Percentiles rank a stretch among this genome's conserved stretches.
phyloP scores from a whole-genome alignment of 1,140 invertebrate genomes.

The Heliconius hermathena region DNA sequence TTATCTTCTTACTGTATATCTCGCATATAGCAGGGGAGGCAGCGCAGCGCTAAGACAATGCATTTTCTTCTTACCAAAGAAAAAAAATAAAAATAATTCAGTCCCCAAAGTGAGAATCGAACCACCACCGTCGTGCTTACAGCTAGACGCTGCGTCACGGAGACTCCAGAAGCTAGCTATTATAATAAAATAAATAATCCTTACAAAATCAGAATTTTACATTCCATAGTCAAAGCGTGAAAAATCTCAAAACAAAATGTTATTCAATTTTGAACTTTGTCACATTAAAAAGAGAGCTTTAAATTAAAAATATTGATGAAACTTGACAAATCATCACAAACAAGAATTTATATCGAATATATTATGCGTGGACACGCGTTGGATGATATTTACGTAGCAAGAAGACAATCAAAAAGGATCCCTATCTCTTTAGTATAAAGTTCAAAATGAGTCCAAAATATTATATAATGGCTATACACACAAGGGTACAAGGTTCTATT shows the following conservation, averaged over 20 bases:
- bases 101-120: too few species aligned
- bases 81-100: too few species aligned
- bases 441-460: conserved; percentile 10
- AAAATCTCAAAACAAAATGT: conserved; percentile 61
- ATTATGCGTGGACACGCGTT: conserved; percentile 75
- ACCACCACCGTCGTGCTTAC: too few species aligned
- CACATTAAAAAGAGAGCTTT: conserved; percentile 25
- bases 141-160: too few species aligned
- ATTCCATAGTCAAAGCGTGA: conserved; percentile 55
- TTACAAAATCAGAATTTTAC: conserved; percentile 16
- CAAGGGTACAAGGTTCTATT: conserved; percentile 33
- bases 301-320: conserved; percentile 42
- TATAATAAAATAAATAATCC: conserved; percentile 12
- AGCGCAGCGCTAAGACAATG: too few species aligned
- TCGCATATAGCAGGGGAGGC: too few species aligned
- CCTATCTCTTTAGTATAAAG: conserved; percentile 40
- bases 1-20: too few species aligned
- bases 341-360: conserved; percentile 66
- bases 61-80: too few species aligned
- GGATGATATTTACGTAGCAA: conserved; percentile 49
- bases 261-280: conserved; percentile 19
- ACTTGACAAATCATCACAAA: conserved; percentile 75
- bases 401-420: conserved; percentile 45
- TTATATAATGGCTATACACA: neutral
- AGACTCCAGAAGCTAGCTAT: neutral